A percentile compares a stretch with the other conserved stretches of the same genome.
Conservation (phyloP, 2,888 invertebrate species). For the Yponomeuta malinellus region DNA sequence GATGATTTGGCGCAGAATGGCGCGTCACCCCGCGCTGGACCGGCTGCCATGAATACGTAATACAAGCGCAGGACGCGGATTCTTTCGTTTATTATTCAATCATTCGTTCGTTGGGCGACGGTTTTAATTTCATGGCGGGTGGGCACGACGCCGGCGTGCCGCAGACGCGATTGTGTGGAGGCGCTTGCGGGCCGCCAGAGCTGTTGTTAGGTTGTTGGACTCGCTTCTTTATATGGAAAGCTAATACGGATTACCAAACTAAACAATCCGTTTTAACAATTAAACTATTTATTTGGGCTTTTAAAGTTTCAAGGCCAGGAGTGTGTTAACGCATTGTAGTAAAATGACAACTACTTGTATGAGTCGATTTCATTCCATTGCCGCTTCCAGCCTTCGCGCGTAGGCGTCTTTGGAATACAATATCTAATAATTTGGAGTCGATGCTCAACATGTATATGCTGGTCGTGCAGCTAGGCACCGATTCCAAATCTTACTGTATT, state of each 20-base stretch:
- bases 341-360: too few relatives aligned
- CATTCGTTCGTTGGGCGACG: conserved; percentile 75
- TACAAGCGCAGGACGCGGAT: conserved; percentile 73
- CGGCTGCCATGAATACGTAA: conserved; percentile 74
- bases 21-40: conserved; percentile 20
- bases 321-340: too few relatives aligned
- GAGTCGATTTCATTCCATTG: too few relatives aligned
- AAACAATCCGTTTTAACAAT: neutral
- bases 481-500: too few relatives aligned
- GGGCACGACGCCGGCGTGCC: conserved; percentile 49
- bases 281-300: too few relatives aligned
- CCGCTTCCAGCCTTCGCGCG: too few relatives aligned
- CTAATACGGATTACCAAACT: neutral
- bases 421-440: too few relatives aligned
- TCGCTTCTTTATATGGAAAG: neutral
- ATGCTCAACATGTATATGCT: too few relatives aligned
- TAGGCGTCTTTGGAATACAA: too few relatives aligned
- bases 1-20: neutral
- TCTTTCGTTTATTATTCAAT: conserved; percentile 77
- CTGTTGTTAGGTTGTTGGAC: neutral
- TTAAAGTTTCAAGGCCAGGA: too few relatives aligned
- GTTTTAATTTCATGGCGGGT: conserved; percentile 76
- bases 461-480: too few relatives aligned
- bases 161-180: conserved; percentile 46
- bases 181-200: conserved; percentile 20